Evolutionary conservation across 2,797 vertebrate species (phyloP), one percentile per base, ranked within the genome.

Genomic region (Mus minutoides): DNA sequence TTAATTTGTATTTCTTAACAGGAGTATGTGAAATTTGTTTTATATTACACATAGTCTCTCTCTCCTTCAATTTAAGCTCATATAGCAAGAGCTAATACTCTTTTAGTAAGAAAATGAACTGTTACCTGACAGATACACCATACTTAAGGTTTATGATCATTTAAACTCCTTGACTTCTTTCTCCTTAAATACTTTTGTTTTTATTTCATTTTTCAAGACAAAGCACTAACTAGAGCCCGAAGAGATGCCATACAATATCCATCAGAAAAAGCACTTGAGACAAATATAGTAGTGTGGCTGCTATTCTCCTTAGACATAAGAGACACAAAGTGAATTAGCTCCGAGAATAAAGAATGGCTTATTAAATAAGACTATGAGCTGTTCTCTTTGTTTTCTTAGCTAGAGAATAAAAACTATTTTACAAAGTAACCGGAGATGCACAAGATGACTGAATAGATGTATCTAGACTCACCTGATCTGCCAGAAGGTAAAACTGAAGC

Each of bases 151-250:
- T 73, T 31, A 52, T 87, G 64, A 71, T 88, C 75, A 67, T 75
- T 95, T 97, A 46, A 96, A 94, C 95, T 88, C 64, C 58, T 92
- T 88, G n/a, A 80, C 87, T 92, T 95, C 40, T 90, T 94, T 91
- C 89, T 62, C 60, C 7, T 82, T 92, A 60, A 94, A 67, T 92
- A 43, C 43, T 91, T 88, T 83, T 95, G 85, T 6, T 14, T 93
- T 46, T 90, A 17, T 90, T 92, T 95, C n/a, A 67, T 37, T 82
- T 95, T 89, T 40, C 77, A 40, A 76, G 22, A 24, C 24, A 56
- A 84, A 90, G 71, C 40, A 73, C 54, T 64, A 49, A 31, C 9
- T 16, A 29, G 34, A 87, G n/a, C 29, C 31, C 43, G 80, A 67
- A 88, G 58, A 88, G 73, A 67, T 64, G 40, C 49, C 67, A 78